Conservation (phyloP, 1,140 invertebrate species). For the Drosophila kanapiae region DNA sequence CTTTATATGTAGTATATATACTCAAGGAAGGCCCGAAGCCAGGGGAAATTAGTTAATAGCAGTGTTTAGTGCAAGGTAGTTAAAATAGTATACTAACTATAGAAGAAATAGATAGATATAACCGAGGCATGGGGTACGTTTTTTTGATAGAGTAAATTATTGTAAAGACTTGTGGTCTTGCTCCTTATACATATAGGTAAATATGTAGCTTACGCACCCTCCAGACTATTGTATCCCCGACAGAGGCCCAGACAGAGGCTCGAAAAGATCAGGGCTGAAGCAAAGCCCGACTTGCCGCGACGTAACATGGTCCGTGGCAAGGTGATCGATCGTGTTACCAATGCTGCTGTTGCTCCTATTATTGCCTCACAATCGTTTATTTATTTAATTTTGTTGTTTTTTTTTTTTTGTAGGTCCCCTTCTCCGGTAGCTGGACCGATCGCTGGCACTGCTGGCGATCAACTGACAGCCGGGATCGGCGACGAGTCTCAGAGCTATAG, state of each 20-base stretch:
- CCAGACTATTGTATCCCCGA: slow-evolving; percentile 57
- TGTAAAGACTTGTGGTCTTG: background rate
- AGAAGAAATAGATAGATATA: too few relatives aligned
- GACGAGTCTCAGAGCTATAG: slow-evolving; percentile 2
- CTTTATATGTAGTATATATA: background rate
- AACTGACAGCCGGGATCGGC: slow-evolving; percentile 22
- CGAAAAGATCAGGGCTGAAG: slow-evolving; percentile 30
- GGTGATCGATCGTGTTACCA: slow-evolving; percentile 6
- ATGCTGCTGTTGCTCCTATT: slow-evolving; percentile 2
- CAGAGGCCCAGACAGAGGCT: slow-evolving; percentile 35
- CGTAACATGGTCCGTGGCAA: slow-evolving; percentile 46
- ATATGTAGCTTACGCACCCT: slow-evolving; percentile 52
- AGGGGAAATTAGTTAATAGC: background rate
- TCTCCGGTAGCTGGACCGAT: background rate
- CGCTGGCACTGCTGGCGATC: slow-evolving; percentile 41
- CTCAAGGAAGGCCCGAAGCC: background rate
- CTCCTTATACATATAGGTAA: background rate
- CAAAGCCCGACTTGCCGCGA: background rate
- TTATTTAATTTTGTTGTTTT: background rate
- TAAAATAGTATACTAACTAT: too few relatives aligned
- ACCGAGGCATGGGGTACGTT: too few relatives aligned
- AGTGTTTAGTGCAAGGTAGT: too few relatives aligned
- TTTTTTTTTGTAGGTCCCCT: background rate
- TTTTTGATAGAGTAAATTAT: too few relatives aligned
- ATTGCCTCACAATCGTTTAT: slow-evolving; percentile 8